Percentiles rank a stretch among this genome's conserved stretches.
These are phyloP conservation scores for Phaethornis superciliosus DNA, from an alignment of 2,113 vertebrate species.

Conservation along the genomic window DNA sequence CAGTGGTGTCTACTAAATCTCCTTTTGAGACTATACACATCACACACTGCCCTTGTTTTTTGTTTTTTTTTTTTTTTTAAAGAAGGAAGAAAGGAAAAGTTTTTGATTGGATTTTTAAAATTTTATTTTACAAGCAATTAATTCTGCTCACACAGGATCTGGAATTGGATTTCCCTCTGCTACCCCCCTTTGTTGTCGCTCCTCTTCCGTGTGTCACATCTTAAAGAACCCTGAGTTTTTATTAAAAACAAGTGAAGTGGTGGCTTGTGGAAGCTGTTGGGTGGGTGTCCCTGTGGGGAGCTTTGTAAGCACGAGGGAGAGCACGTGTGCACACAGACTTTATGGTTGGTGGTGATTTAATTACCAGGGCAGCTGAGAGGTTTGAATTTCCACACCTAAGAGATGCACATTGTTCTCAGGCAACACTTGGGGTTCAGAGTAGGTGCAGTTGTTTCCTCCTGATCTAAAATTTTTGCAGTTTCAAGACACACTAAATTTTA, in stretches of 20 bases:
- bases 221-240: neutral
- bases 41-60: neutral
- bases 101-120: conserved; percentile 1
- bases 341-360: neutral
- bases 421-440: neutral
- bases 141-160: neutral
- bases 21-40: conserved; percentile 52
- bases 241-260: neutral
- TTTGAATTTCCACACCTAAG: neutral
- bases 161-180: neutral
- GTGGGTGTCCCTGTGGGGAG: neutral
- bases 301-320: neutral
- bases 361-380: neutral
- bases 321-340: neutral
- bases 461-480: neutral
- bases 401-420: neutral
- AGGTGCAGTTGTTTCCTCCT: neutral
- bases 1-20: conserved; percentile 65
- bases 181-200: neutral
- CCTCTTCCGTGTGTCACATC: neutral
- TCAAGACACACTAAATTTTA: neutral
- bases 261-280: neutral
- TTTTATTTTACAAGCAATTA: neutral
- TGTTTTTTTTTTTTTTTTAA: no score
- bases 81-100: neutral